Percentiles rank a stretch among this genome's conserved stretches.
Conservation (phyloP, 2,113 vertebrate genomes). For the Nestor notabilis region DNA sequence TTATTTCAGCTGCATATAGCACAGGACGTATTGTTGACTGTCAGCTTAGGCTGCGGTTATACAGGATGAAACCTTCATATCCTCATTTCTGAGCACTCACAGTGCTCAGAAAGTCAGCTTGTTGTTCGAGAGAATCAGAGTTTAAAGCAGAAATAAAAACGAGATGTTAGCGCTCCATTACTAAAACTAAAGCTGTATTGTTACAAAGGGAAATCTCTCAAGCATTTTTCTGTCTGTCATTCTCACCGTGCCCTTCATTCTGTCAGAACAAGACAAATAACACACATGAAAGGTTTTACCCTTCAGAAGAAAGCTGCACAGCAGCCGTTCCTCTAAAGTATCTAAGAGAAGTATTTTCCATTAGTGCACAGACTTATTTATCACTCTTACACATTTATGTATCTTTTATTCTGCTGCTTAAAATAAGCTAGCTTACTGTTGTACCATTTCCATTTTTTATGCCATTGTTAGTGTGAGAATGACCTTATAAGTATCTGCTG, state of each 20-base stretch:
- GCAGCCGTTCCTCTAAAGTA: neutral
- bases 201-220: neutral
- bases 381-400: fast-evolving
- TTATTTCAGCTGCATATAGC: neutral
- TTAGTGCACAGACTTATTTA: neutral
- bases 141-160: neutral
- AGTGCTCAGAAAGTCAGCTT: neutral
- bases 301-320: neutral
- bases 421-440: neutral
- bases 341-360: neutral
- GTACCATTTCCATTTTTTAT: neutral
- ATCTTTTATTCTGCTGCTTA: neutral
- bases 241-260: fast-evolving
- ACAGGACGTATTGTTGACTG: neutral
- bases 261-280: neutral
- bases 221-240: neutral
- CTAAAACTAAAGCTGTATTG: neutral
- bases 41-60: neutral
- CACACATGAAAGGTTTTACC: neutral
- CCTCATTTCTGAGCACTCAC: neutral
- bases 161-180: neutral
- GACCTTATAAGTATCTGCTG: neutral
- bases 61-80: neutral
- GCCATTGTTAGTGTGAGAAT: neutral
- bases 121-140: neutral